Percentiles rank a stretch among this genome's conserved stretches.
Conservation (phyloP, 2,797 vertebrate species). For the Orientallactaga sibirica region DNA sequence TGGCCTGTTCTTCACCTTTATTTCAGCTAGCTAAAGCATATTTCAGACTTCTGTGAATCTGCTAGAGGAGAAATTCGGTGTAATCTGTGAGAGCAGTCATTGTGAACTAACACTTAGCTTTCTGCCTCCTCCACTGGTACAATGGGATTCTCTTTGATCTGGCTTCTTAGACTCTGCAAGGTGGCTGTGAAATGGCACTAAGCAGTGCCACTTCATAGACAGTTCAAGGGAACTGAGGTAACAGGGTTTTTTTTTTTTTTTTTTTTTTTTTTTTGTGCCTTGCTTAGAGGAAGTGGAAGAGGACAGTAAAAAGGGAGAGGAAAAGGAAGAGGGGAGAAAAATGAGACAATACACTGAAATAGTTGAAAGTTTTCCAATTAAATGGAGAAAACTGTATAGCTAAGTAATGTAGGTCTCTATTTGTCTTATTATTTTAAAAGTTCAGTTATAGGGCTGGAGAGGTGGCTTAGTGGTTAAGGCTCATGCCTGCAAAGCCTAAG, state of each 20-base stretch:
- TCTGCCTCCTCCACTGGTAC: neutral
- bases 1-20: neutral
- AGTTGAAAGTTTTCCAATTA: too few relatives aligned
- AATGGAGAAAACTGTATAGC: too few relatives aligned
- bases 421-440: too few relatives aligned
- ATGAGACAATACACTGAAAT: neutral
- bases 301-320: too few relatives aligned
- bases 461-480: too few relatives aligned
- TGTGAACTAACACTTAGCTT: neutral
- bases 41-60: neutral
- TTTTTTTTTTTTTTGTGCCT: conserved; percentile 24
- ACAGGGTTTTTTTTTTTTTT: neutral
- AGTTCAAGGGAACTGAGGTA: conserved; percentile 3
- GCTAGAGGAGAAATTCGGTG: neutral
- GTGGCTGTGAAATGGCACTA: neutral
- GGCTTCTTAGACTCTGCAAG: neutral
- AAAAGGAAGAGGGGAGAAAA: neutral
- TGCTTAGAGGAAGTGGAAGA: neutral
- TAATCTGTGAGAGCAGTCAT: neutral
- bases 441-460: too few relatives aligned
- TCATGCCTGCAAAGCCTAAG: too few relatives aligned
- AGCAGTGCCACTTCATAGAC: conserved; percentile 20
- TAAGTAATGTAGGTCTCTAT: too few relatives aligned
- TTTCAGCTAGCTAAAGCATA: neutral
- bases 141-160: neutral